Conservation (phyloP, 2,888 invertebrate species). For the Eueremaeus valkanovi region DNA sequence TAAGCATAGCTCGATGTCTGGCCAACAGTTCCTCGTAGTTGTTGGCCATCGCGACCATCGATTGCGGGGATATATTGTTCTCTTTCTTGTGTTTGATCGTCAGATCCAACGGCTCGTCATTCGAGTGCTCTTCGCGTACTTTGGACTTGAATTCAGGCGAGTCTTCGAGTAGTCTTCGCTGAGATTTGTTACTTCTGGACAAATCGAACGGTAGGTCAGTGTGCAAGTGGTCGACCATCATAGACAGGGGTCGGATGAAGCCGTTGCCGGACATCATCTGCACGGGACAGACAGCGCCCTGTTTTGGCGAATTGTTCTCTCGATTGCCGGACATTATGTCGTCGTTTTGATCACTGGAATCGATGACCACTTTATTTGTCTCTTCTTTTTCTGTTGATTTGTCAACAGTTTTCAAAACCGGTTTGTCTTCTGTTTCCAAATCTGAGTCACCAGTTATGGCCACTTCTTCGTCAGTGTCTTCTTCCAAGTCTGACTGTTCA, state of each 20-base stretch:
- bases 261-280: conserved; percentile 44
- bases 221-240: conserved; percentile 38
- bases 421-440: conserved; percentile 46
- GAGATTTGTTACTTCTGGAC: conserved; percentile 51
- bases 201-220: conserved; percentile 66
- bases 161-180: conserved; percentile 39
- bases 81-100: conserved; percentile 6
- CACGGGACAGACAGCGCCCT: conserved; percentile 46
- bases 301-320: conserved; percentile 45
- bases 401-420: neutral
- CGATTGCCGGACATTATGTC: conserved; percentile 41
- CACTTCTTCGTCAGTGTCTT: conserved; percentile 50
- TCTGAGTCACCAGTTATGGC: conserved; percentile 46
- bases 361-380: conserved; percentile 26
- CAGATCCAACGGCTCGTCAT: conserved; percentile 37
- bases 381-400: conserved; percentile 39
- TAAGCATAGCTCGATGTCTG: conserved; percentile 1
- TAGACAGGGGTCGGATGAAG: conserved; percentile 44
- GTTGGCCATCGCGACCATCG: neutral
- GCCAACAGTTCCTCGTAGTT: conserved; percentile 18
- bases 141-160: conserved; percentile 44
- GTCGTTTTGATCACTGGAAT: neutral
- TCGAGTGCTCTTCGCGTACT: conserved; percentile 45
- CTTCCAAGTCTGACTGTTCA: conserved; percentile 44
- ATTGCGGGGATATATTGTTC: neutral